These are phyloP conservation scores for Frankliniella fusca DNA, from an alignment of 2,888 invertebrate species.

Conservation along the genomic window DNA sequence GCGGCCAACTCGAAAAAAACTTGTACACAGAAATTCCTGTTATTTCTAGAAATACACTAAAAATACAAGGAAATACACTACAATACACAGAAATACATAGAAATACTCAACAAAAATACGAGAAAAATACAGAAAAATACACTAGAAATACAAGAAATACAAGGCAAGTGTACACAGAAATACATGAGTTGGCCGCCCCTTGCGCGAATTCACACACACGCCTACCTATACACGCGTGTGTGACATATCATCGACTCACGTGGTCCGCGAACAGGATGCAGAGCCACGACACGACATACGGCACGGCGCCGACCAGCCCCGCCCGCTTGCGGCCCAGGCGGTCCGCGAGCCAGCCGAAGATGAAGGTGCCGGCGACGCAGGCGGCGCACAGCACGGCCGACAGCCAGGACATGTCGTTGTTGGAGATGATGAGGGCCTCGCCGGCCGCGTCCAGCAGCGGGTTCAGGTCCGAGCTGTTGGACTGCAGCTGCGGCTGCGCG, in stretches of 20 bases:
- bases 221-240: too few relatives aligned
- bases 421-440: not conserved
- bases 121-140: too few relatives aligned
- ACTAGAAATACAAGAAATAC: too few relatives aligned
- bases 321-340: conserved; percentile 54
- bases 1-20: too few relatives aligned
- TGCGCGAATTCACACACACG: too few relatives aligned
- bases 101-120: too few relatives aligned
- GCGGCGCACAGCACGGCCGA: conserved; percentile 56
- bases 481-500: conserved; percentile 48
- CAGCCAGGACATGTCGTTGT: conserved; percentile 53
- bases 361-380: conserved; percentile 51
- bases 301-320: conserved; percentile 53
- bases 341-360: conserved; percentile 51
- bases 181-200: too few relatives aligned
- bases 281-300: conserved; percentile 57
- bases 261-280: conserved; percentile 52
- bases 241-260: conserved; percentile 41
- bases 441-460: conserved; percentile 47
- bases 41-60: too few relatives aligned
- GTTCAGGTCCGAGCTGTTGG: conserved; percentile 43
- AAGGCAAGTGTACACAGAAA: too few relatives aligned
- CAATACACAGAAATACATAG: too few relatives aligned
- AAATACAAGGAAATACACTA: too few relatives aligned
- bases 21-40: too few relatives aligned